Evolutionary conservation across 2,888 invertebrate species (phyloP), one percentile per base, ranked within the genome.

Genomic region (Elegia similella): DNA sequence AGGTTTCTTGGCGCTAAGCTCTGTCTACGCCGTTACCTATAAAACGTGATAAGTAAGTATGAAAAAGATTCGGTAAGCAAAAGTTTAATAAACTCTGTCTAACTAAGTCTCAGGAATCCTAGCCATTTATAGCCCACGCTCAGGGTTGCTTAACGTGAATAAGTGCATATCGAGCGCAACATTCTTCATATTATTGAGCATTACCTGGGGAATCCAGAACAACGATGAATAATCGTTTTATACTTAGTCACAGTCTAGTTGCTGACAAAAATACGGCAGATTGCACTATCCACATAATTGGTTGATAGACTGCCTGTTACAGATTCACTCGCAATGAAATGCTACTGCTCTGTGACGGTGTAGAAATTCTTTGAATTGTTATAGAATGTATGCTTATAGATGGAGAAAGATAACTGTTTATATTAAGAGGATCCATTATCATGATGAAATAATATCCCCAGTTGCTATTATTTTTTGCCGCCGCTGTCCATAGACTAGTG

Each of bases 201-300:
- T 48, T 48, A 48, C 47, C 15, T 50, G 16, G n/a, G 16, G 50
- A 17, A 32, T 38, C 50, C 34, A 34, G 50, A 50, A 38, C 34
- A 50, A 50, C 12, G 34, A 34, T 38, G 50, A 50, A 38, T 17
- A 50, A 50, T 16, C 53, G 42, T 53, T 63, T 65, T 58, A 63
- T 61, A 64, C 58, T 63, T 61, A 62, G 77, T 73, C 75, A 76
- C 76, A 77, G 66, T 76, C 73, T 71, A 76, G 65, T 76, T 76
- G 65, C 55, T 12, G 47, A 63, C 59, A 64, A 65, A 61, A 67
- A 72, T 66, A 61, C 66, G 64, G 58, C 54, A 44, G 52, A 62
- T 67, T 72, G 66, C 68, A 69, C 63, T 59, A 59, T 57, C 59
- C 59, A 62, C 63, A 66, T 76, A 74, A 74, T 73, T 69, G 62